These are phyloP conservation scores for Gandaritis pyraliata DNA, from an alignment of 2,888 invertebrate species.

Conservation along the genomic window DNA sequence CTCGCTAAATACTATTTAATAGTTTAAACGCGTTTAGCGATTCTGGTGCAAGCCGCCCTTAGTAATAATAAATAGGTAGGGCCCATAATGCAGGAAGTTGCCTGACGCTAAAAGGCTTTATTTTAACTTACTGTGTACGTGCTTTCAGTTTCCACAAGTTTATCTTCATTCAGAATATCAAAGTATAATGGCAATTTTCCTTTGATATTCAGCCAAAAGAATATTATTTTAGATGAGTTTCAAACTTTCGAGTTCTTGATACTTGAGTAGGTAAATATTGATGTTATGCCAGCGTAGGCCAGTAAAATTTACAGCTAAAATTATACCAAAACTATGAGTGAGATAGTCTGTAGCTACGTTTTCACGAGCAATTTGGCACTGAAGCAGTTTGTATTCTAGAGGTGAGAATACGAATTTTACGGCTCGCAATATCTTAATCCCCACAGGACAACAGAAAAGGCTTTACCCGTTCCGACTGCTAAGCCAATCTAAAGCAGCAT, in stretches of 20 bases:
- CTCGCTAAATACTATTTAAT: too few species aligned
- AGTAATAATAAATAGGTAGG: too few species aligned
- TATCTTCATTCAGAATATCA: neutral
- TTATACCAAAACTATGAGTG: neutral
- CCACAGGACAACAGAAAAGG: too few species aligned
- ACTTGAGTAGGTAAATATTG: conserved; percentile 2
- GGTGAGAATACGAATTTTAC: too few species aligned
- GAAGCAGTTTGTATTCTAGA: neutral
- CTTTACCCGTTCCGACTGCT: too few species aligned
- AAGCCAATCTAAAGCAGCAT: too few species aligned
- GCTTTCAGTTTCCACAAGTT: neutral
- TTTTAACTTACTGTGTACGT: neutral
- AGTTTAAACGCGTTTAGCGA: too few species aligned
- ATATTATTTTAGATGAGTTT: conserved; percentile 29
- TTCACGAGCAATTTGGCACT: neutral
- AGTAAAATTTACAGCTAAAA: neutral
- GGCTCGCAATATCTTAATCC: too few species aligned
- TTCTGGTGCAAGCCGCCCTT: too few species aligned
- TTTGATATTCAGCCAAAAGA: conserved; percentile 31
- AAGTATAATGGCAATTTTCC: conserved; percentile 26
- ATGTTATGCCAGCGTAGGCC: neutral
- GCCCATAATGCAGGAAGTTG: too few species aligned
- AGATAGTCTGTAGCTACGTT: neutral
- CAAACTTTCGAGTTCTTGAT: conserved; percentile 24
- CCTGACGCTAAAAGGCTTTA: neutral